phyloP scores from a whole-genome alignment of 2,113 vertebrate species.

The Potamarius usumacintae region DNA sequence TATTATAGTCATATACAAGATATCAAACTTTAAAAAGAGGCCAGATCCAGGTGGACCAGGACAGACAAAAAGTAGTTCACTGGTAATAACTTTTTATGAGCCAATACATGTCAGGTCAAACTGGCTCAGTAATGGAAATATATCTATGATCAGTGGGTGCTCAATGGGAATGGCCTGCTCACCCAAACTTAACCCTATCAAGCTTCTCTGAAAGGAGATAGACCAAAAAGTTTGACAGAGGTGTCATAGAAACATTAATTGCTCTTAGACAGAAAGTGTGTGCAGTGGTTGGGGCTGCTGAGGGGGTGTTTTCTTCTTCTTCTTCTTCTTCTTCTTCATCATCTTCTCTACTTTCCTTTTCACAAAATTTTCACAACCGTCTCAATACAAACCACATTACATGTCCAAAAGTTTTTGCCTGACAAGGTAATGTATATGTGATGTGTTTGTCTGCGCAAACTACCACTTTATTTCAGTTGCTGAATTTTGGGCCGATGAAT shows the following conservation, averaged over 20 bases:
- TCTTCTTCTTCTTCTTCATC: background rate
- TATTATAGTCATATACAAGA: background rate
- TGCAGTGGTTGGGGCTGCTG: background rate
- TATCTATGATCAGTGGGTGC: background rate
- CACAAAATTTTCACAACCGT: background rate
- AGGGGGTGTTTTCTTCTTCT: background rate
- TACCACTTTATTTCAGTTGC: background rate
- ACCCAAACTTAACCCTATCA: background rate
- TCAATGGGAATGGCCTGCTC: background rate
- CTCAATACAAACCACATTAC: background rate
- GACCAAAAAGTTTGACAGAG: background rate
- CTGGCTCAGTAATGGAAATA: conserved; percentile 3
- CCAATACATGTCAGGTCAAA: background rate
- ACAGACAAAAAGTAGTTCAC: background rate
- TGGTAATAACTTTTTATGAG: background rate
- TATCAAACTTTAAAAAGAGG: background rate
- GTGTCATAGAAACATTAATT: conserved; percentile 1
- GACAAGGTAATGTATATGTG: background rate
- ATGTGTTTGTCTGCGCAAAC: background rate
- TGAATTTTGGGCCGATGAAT: background rate
- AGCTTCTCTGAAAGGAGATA: background rate
- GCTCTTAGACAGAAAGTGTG: background rate
- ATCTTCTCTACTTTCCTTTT: background rate
- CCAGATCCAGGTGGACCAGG: background rate
- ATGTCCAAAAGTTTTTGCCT: background rate